Evolutionary conservation across 2,113 vertebrate genomes (phyloP).

Genomic region (Oncorhynchus mykiss): DNA sequence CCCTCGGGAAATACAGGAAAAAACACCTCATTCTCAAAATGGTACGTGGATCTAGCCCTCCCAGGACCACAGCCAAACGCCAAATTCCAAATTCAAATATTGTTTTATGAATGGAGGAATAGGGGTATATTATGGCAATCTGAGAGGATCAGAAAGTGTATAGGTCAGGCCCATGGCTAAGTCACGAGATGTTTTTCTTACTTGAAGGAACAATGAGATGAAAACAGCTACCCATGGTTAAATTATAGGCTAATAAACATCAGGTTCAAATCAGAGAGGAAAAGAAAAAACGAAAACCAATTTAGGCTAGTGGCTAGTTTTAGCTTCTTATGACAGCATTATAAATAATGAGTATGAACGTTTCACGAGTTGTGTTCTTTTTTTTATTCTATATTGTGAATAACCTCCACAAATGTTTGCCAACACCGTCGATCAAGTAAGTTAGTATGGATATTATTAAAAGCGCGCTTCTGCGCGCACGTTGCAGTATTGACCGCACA

Average conservation of each 20-base stretch:
- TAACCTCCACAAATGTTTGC: constrained; percentile 7
- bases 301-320: background rate
- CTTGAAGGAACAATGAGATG: too few relatives aligned
- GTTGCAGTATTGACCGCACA: too few relatives aligned
- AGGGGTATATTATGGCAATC: background rate
- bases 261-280: too few relatives aligned
- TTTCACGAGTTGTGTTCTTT: background rate
- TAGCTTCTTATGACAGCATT: background rate
- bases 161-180: too few relatives aligned
- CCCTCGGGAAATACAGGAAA: constrained; percentile 44
- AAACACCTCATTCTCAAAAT: constrained; percentile 38
- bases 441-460: background rate
- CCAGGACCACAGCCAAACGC: background rate
- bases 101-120: background rate
- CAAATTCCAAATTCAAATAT: background rate
- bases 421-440: background rate
- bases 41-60: constrained; percentile 22
- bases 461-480: too few relatives aligned
- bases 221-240: background rate
- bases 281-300: too few relatives aligned
- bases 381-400: background rate
- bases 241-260: background rate
- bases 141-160: too few relatives aligned
- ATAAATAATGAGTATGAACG: constrained; percentile 17
- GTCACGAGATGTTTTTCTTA: too few relatives aligned